A percentile compares a stretch with the other conserved stretches of the same genome.
Evolutionary conservation across 2,888 invertebrate species (phyloP).

Genomic region (Clepsis dumicolana): DNA sequence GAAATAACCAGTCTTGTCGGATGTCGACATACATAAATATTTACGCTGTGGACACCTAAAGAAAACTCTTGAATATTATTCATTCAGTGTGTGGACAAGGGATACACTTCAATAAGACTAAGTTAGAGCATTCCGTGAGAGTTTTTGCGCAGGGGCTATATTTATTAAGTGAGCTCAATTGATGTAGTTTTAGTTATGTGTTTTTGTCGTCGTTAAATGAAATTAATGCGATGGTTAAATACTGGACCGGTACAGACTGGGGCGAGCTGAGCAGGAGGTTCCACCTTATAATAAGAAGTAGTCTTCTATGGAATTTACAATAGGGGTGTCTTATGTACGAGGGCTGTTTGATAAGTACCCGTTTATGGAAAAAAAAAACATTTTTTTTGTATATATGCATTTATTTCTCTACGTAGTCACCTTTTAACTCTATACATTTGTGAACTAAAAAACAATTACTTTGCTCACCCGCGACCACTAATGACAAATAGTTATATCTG

Average conservation of each 20-base stretch:
- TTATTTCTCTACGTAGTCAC: no score
- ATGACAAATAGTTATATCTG: no score
- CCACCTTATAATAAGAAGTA: neutral
- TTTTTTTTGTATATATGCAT: no score
- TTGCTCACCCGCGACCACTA: no score
- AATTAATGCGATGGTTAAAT: conserved; percentile 25
- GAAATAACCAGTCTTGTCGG: conserved; percentile 39
- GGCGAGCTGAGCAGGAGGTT: neutral
- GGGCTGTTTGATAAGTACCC: no score
- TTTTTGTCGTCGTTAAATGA: conserved; percentile 25
- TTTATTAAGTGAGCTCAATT: conserved; percentile 41
- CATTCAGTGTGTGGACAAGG: conserved; percentile 35
- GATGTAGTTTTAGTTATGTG: conserved; percentile 22
- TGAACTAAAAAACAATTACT: no score
- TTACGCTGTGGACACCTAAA: conserved; percentile 39
- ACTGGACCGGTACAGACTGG: neutral
- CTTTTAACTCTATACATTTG: no score
- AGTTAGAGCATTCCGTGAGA: conserved; percentile 26
- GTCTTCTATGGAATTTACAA: no score
- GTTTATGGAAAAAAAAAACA: no score
- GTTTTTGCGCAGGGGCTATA: conserved; percentile 36
- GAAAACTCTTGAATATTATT: conserved; percentile 41
- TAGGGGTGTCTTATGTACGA: no score
- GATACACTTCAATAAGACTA: conserved; percentile 35
- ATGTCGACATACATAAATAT: conserved; percentile 39